A percentile compares a stretch with the other conserved stretches of the same genome.
These are phyloP conservation scores for Frieseomelitta varia DNA, from an alignment of 1,140 invertebrate genomes.

Conservation along the genomic window DNA sequence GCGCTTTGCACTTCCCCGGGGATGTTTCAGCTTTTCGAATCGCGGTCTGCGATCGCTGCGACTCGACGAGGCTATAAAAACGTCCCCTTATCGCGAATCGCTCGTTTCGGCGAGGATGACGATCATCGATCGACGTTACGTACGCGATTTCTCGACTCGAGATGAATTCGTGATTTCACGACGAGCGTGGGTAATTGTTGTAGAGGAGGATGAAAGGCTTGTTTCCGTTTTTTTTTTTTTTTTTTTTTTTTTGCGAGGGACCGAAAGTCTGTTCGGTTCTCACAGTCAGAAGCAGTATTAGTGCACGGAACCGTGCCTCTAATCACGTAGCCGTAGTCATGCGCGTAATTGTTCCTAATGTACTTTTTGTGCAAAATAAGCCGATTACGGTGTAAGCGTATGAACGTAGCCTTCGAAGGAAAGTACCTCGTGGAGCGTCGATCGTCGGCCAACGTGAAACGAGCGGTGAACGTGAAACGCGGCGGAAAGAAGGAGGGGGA, in stretches of 20 bases:
- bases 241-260: constrained; percentile 21
- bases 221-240: constrained; percentile 15
- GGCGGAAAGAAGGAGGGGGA: neutral
- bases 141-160: neutral
- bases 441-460: constrained; percentile 26
- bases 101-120: neutral
- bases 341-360: constrained; percentile 56
- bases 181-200: constrained; percentile 21
- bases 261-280: constrained; percentile 25
- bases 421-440: constrained; percentile 19
- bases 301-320: constrained; percentile 55
- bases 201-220: neutral
- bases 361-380: constrained; percentile 59
- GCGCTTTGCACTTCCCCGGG: neutral
- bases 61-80: neutral
- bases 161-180: constrained; percentile 4
- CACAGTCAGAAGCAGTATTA: constrained; percentile 57
- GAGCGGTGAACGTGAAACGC: neutral
- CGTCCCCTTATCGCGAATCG: neutral
- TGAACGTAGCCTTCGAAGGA: constrained; percentile 49
- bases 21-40: constrained; percentile 1
- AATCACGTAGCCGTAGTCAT: constrained; percentile 62
- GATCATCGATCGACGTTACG: neutral
- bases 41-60: neutral
- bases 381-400: constrained; percentile 58